Evolutionary conservation across 2,888 invertebrate species (phyloP), one percentile per base, ranked within the genome.

Genomic region (Dorcus parallelipipedus): DNA sequence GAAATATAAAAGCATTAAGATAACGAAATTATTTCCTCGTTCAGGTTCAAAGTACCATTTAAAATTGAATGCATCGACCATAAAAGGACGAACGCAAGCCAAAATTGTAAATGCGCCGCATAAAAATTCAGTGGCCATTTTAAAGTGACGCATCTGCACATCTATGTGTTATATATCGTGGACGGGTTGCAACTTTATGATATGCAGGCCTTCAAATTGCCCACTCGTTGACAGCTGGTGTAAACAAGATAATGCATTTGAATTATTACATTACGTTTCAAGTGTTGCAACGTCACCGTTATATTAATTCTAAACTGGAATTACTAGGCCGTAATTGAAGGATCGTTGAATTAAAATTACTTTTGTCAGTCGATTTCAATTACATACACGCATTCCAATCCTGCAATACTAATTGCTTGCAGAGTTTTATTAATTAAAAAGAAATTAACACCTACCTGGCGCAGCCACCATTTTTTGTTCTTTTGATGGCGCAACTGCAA

Each of bases 221-320:
- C 61, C 64, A 64, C 59, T 59, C 59, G 61, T 58, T 64, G 64
- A 64, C 64, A 64, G 60, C 62, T 64, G 64, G 64, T 58, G 64
- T 64, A 64, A 64, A 64, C 64, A 64, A 53, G 64, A 64, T 64
- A 64, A 64, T 64, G 55, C 62, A 54, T 58, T 60, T 64, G 62
- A 64, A 62, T 64, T 64, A 64, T 64, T 62, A 58, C 57, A 59
- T 63, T 56, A 56, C 63, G 55, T 59, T 61, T 63, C 59, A 61
- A 63, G 63, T 63, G 61, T 59, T 59, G 63, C 57, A 63, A 57
- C 61, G 63, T 61, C 57, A 55, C 58, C 63, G 59, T 63, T 52
- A 61, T 61, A 63, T 63, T 61, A 59, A 63, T 63, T 49, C 49
- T 38, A 38, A 33, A 26, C 48, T 40, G 58, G 43, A 58, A 58